Percentiles rank a stretch among this genome's conserved stretches.
Evolutionary conservation across 2,888 invertebrate species (phyloP).

Genomic region (Uropetala carovei): DNA sequence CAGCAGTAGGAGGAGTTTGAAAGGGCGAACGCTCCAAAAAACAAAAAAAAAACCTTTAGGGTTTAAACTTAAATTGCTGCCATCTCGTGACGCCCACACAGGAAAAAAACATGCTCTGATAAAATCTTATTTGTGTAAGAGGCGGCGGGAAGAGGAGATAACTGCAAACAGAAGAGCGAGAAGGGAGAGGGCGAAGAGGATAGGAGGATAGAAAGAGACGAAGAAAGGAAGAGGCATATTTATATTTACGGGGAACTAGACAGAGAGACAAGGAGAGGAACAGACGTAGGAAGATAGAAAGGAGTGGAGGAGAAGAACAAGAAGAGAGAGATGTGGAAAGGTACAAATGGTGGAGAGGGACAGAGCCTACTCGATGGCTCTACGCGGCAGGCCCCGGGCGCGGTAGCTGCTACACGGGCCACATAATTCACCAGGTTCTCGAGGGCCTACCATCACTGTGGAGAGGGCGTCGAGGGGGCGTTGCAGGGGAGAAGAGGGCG

Average conservation of each 20-base stretch:
- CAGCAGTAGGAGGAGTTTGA: background rate
- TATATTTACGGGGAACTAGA: too few relatives aligned
- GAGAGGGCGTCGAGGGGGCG: background rate
- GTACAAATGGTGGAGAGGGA: background rate
- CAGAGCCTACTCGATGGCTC: background rate
- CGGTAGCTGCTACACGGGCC: slow-evolving; percentile 2
- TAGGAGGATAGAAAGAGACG: background rate
- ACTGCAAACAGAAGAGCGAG: background rate
- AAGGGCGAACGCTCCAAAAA: slow-evolving; percentile 9
- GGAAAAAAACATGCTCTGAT: background rate
- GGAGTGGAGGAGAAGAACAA: background rate
- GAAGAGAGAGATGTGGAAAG: background rate
- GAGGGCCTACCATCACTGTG: slow-evolving; percentile 21
- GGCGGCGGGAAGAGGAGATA: background rate
- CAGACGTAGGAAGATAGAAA: background rate
- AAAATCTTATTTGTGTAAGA: slow-evolving; percentile 43
- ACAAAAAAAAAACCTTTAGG: background rate
- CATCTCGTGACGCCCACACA: background rate
- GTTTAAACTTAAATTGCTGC: slow-evolving; percentile 47
- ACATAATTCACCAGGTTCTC: slow-evolving; percentile 48
- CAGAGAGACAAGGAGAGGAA: too few relatives aligned
- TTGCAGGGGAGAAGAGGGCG: background rate
- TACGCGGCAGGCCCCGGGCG: background rate
- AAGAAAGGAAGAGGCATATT: background rate
- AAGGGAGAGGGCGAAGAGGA: background rate